Conservation (phyloP, 2,888 invertebrate species). For the Philereme vetulata region DNA sequence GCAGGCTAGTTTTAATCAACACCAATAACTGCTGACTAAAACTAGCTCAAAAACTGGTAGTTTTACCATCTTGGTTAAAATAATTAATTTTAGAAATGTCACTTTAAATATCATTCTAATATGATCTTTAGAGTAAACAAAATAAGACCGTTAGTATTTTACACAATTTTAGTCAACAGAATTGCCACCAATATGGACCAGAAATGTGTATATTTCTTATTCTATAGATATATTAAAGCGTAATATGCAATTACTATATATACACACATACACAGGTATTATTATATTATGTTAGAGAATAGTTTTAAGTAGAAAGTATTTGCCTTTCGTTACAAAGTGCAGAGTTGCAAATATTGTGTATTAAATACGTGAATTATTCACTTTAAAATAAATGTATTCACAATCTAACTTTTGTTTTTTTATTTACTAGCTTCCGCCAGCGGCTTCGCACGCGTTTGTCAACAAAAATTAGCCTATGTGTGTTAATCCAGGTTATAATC, state of each 20-base stretch:
- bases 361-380: constrained; percentile 26
- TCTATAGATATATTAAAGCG: constrained; percentile 1
- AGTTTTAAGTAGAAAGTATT: constrained; percentile 25
- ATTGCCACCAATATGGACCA: background rate
- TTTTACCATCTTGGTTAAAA: no score
- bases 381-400: constrained; percentile 23
- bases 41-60: no score
- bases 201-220: background rate
- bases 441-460: no score
- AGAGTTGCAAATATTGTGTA: constrained; percentile 41
- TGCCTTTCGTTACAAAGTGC: constrained; percentile 37
- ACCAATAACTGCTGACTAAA: no score
- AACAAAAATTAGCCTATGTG: no score
- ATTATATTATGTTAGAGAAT: constrained; percentile 32
- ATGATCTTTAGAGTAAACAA: no score
- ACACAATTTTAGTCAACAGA: no score
- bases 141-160: no score
- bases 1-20: no score
- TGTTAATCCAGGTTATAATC: no score
- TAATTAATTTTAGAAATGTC: no score
- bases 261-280: constrained; percentile 34
- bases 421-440: background rate
- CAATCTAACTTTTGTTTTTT: constrained; percentile 1
- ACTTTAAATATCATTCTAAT: no score
- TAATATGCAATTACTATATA: constrained; percentile 5